A percentile compares a stretch with the other conserved stretches of the same genome.
Conservation (phyloP, 2,113 vertebrate species). For the Datnioides undecimradiatus region DNA sequence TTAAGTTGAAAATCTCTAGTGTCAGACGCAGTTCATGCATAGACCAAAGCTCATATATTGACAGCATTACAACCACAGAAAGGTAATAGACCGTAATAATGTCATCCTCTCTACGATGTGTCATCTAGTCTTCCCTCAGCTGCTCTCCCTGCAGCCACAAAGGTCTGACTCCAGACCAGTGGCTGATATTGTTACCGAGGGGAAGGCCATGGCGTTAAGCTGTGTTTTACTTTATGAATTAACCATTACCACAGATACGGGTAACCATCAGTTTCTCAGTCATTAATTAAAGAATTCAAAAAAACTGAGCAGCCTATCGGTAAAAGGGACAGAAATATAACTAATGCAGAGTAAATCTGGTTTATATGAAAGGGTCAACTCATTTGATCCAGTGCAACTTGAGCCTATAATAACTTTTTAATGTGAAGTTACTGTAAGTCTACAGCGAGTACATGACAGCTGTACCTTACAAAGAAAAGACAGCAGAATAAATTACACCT, state of each 20-base stretch:
- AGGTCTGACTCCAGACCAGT: conserved; percentile 1
- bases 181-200: neutral
- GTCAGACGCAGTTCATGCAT: conserved; percentile 75
- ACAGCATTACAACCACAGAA: conserved; percentile 44
- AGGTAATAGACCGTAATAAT: conserved; percentile 67
- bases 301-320: neutral
- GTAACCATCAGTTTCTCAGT: neutral
- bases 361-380: neutral
- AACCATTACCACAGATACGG: neutral
- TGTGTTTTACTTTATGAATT: neutral
- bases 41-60: conserved; percentile 52
- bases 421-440: neutral
- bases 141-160: conserved; percentile 15
- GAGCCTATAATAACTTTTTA: no score
- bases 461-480: neutral
- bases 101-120: conserved; percentile 31
- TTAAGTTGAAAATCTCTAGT: conserved; percentile 76
- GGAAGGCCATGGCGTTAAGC: neutral
- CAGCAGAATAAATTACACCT: neutral
- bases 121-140: conserved; percentile 36
- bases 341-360: neutral
- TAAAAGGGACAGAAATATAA: neutral
- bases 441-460: neutral
- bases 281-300: neutral
- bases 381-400: neutral